Conservation (phyloP, 2,113 vertebrate genomes). For the Amphiprion percula region DNA sequence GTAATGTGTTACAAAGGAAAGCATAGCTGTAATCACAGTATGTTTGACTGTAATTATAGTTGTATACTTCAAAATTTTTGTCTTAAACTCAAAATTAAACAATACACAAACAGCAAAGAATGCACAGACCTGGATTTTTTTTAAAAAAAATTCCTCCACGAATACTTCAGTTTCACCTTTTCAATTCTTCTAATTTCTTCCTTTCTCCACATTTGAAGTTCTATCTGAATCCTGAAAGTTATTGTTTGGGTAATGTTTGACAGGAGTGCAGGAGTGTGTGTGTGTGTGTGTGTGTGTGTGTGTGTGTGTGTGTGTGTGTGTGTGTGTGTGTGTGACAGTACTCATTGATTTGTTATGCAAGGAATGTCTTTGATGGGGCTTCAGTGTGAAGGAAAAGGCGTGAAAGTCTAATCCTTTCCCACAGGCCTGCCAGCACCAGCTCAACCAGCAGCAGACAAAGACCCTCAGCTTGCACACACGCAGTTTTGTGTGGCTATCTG, state of each 20-base stretch:
- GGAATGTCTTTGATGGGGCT: constrained; percentile 91
- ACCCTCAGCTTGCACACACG: constrained; percentile 71
- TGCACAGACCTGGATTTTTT: no score
- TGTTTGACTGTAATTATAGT: no score
- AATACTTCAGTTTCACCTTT: neutral
- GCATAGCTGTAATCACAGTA: no score
- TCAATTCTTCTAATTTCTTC: neutral
- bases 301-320: constrained; percentile 24
- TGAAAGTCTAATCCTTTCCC: constrained; percentile 93
- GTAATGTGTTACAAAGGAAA: no score
- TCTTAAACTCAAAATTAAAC: no score
- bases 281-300: constrained; percentile 57
- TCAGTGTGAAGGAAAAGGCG: constrained; percentile 86
- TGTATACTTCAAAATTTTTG: no score
- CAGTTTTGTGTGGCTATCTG: neutral
- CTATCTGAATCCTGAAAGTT: constrained; percentile 61
- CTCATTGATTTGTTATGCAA: constrained; percentile 91
- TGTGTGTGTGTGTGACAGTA: constrained; percentile 77
- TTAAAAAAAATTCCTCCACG: no score
- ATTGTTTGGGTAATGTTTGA: constrained; percentile 63
- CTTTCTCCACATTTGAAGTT: constrained; percentile 51
- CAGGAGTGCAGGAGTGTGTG: constrained; percentile 51
- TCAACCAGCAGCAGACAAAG: constrained; percentile 85
- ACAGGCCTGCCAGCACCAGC: constrained; percentile 88
- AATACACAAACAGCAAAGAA: no score